Base-by-base conservation (phyloP, 2,888 invertebrate genomes). In the Corythucha ciliata region DNA sequence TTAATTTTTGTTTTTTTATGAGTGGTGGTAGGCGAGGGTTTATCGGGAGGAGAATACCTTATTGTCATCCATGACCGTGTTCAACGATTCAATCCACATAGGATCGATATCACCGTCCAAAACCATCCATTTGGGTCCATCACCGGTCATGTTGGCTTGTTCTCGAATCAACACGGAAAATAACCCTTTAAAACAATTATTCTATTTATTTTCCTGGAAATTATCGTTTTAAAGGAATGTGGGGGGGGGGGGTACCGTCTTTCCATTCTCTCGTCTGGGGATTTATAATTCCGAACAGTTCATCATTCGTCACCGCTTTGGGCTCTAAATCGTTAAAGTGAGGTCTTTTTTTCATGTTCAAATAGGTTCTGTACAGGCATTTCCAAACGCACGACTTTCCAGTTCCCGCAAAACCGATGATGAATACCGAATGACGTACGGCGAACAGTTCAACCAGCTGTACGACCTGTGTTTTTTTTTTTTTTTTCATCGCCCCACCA, bases 61-160 rank as follows among this genome's bases (percentile, higher is more conserved):
- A 68, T 94, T 94, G 66, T 94, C 94, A 67, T 94, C 94, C 93
- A 94, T 94, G 18, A 94, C 80, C 3, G 93, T 94, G 66, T 94
- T 94, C 24, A 94, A 74, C 27, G 91, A 92, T 70, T 94, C 93
- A 63, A 94, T 94, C 94, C 93, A 94, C 92, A 93, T 93, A 1
- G 93, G 93, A 72, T 94, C 93, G 61, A 94, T 93, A 65, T 94
- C 93, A 16, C 94, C 93, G 68, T 94, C 94, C 40, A 92, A 74
- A 7, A 94, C 85, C 61, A 94, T 90, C 94, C 94, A 94, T 67
- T 92, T 92, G 0, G 88, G 84, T 0, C 84, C 83, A 62, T 83
- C 83, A 0, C 87, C 87, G 0, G 79, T 71, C 75, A 91, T 76
- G 67, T 91, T 91, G 1, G 92, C 89, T 72, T 91, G 84, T 66